Base-by-base conservation (phyloP, 2,797 vertebrate species). In the Scleropages formosus region DNA sequence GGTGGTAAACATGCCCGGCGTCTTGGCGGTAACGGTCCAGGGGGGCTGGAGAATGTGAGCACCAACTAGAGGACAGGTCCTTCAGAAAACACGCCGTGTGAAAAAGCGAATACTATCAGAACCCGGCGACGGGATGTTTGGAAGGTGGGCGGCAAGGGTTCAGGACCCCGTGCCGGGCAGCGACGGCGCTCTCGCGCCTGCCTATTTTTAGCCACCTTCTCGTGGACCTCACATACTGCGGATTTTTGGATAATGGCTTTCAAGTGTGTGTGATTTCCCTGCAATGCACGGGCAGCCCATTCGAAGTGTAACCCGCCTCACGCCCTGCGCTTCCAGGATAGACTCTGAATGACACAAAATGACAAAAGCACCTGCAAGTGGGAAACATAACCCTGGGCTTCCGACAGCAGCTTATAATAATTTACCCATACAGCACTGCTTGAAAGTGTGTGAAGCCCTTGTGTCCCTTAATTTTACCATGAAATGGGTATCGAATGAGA, bases 181-280 rank as follows among this genome's bases (percentile, higher is more conserved):
- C 4, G 1, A 24, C 26, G 8, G 24, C 16, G 49, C 68, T 53
- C 68, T 53, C 26, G 13, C 31, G 8, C 49, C 60, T 58, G 65
- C 72, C 77, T 85, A 84, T 86, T 84, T 84, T 80, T 79, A 81
- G 83, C 66, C 68, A 49, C 70, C 31, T 81, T 81, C 79, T 71
- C 77, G 70, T 72, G 60, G 76, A 77, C 68, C 79, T 81, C 80
- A 75, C 81, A 82, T 81, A 82, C 77, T 46, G 70, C 46, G 80
- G 83, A 85, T 85, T 83, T 79, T 79, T 85, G 77, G 75, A 73
- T 83, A 82, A 87, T 82, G 83, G 80, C 76, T 77, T 80, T 77
- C 77, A 80, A 80, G 77, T 78, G 77, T 79, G 77, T 78, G 79
- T 79, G 76, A 69, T 84, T 76, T 84, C 83, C 80, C 82, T 83